Percentiles rank a stretch among this genome's conserved stretches.
These are phyloP conservation scores for Prosapia bicincta DNA, from an alignment of 2,888 invertebrate species.

Conservation along the genomic window DNA sequence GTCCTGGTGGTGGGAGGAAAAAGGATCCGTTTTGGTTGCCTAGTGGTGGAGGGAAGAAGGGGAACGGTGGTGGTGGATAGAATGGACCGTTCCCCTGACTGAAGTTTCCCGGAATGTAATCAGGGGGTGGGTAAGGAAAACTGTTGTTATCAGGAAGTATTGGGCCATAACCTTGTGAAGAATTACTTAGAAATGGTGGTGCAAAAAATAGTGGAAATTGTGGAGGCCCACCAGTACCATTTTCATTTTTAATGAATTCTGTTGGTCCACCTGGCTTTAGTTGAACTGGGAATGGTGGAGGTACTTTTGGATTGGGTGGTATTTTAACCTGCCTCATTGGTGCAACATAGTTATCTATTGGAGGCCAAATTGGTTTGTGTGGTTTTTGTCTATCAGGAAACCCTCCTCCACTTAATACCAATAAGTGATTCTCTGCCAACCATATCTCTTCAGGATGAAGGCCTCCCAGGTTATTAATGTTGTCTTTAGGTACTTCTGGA, in stretches of 20 bases:
- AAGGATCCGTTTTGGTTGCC: conserved; percentile 51
- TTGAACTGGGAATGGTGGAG: conserved; percentile 92
- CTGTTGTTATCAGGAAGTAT: conserved; percentile 36
- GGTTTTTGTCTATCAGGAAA: conserved; percentile 46
- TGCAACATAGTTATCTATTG: conserved; percentile 81
- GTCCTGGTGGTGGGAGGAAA: conserved; percentile 48
- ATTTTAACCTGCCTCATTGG: conserved; percentile 81
- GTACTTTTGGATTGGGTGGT: conserved; percentile 75
- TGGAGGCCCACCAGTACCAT: conserved; percentile 53
- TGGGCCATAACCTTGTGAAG: neutral
- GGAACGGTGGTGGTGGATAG: conserved; percentile 42
- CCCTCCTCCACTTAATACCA: conserved; percentile 77
- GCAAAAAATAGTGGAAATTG: conserved; percentile 61
- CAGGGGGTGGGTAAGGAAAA: conserved; percentile 46
- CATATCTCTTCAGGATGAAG: conserved; percentile 82
- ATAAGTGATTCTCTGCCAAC: conserved; percentile 83
- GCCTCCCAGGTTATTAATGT: conserved; percentile 74
- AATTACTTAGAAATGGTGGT: conserved; percentile 37
- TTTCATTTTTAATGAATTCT: conserved; percentile 74
- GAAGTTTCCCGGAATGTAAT: conserved; percentile 62
- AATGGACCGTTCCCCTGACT: conserved; percentile 57
- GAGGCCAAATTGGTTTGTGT: conserved; percentile 57
- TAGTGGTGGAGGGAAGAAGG: conserved; percentile 44
- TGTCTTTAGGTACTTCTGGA: conserved; percentile 77
- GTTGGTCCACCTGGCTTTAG: conserved; percentile 81